Evolutionary conservation across 2,888 invertebrate species (phyloP).

Genomic region (Cosmorhoe ocellata): DNA sequence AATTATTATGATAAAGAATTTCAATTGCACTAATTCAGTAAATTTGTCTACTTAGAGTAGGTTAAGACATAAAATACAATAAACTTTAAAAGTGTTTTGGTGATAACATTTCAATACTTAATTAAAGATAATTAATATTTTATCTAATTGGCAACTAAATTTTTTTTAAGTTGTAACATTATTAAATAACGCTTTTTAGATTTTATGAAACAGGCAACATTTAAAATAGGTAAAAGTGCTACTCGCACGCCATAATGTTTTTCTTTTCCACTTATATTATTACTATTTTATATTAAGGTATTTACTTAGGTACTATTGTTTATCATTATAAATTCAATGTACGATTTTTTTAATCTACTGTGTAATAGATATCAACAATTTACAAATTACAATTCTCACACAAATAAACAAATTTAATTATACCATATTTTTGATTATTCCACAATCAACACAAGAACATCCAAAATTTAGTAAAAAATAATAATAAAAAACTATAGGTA

Average conservation of each 20-base stretch:
- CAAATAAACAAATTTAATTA: too few relatives aligned
- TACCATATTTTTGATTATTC: too few relatives aligned
- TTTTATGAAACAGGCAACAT: constrained; percentile 18
- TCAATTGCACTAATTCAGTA: too few relatives aligned
- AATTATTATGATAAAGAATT: too few relatives aligned
- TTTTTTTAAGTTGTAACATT: constrained; percentile 10
- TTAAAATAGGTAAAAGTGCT: constrained; percentile 49
- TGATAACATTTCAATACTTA: not conserved
- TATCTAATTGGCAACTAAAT: constrained; percentile 2
- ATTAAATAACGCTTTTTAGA: constrained; percentile 15
- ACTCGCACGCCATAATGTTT: constrained; percentile 51
- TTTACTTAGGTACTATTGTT: constrained; percentile 17
- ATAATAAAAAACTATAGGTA: too few relatives aligned
- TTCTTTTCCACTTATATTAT: constrained; percentile 14
- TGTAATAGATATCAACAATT: constrained; percentile 20
- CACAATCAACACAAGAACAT: too few relatives aligned
- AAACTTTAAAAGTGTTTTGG: too few relatives aligned
- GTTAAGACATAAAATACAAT: too few relatives aligned
- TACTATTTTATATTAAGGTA: not conserved
- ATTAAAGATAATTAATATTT: not conserved
- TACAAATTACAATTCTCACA: not conserved
- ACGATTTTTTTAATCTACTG: constrained; percentile 27
- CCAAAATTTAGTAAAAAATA: too few relatives aligned
- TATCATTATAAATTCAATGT: constrained; percentile 33
- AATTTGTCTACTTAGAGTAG: too few relatives aligned